phyloP scores from a whole-genome alignment of 2,888 invertebrate genomes.

The Limnephilus marmoratus region DNA sequence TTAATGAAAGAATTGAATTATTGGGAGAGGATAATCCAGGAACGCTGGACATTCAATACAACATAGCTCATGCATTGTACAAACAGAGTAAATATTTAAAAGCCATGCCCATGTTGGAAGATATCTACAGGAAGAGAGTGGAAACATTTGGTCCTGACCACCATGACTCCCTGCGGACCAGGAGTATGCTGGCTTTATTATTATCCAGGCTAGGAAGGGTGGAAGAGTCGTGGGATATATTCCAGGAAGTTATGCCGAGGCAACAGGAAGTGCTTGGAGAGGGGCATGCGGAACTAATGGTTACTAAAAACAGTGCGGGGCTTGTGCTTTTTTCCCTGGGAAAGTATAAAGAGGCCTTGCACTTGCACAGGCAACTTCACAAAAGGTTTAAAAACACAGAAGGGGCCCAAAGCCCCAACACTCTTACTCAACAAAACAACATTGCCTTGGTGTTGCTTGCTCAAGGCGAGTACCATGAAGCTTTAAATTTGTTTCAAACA shows the following conservation, averaged over 20 bases:
- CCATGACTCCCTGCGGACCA: not conserved
- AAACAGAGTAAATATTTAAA: constrained; percentile 14
- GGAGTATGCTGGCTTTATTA: not conserved
- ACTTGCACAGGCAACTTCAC: not conserved
- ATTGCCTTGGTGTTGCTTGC: not conserved
- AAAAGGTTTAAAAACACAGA: not conserved
- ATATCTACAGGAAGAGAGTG: not conserved
- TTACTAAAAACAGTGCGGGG: not conserved
- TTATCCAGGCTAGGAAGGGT: not conserved
- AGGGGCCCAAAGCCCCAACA: not conserved
- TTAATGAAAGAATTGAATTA: constrained; percentile 3
- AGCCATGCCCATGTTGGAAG: not conserved
- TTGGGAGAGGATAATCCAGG: constrained; percentile 39
- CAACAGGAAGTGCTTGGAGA: too few relatives aligned
- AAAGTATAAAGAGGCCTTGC: not conserved
- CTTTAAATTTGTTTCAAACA: not conserved
- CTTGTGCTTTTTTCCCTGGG: not conserved
- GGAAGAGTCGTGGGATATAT: not conserved
- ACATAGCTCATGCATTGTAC: not conserved
- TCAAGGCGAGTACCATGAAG: not conserved
- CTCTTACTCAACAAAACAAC: not conserved
- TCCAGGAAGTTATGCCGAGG: too few relatives aligned
- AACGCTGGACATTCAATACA: not conserved
- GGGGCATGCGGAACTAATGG: too few relatives aligned
- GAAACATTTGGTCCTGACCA: not conserved